Evolutionary conservation across 2,113 vertebrate genomes (phyloP), one percentile per base, ranked within the genome.

Genomic region (Fregata magnificens): DNA sequence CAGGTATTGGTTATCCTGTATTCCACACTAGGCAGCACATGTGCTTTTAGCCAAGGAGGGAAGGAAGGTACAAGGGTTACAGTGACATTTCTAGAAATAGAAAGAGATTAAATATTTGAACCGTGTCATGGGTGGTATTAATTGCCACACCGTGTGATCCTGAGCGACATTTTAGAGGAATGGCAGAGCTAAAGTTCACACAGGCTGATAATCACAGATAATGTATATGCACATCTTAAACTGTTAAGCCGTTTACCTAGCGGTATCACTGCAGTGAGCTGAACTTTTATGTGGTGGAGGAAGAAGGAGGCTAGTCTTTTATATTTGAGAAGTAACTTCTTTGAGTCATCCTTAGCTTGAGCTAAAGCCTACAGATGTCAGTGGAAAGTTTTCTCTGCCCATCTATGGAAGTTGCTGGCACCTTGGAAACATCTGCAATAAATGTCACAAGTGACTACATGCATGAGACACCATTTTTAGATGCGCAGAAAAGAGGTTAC

Each of bases 101-200:
- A 74, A 59, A 53, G 38, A 67, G 86, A 96, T 96, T 95, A 96
- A 95, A 93, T 40, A 63, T 77, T 38, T 18, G 81, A 77, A 93
- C 94, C 73, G 19, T 78, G 95, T 63, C 84, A 45, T 49, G 79
- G 91, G 81, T 98, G 97, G 91, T 97, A 97, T 91, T 78, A 70
- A 53, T 77, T 76, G 95, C 73, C 76, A 53, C 61, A 50, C 77
- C 97, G 88, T 71, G 77, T 96, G 97, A 97, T 91, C 29, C 82
- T 84, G 70, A 63, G 69, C 95, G 97, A 97, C 98, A 98, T 98
- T 97, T 98, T 88, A 93, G 93, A 95, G 91, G 72, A 96, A 96
- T 97, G 97, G 98, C 88, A 91, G 91, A 77, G 95, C 95, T 90
- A 16, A 95, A 72, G 93, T 91, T 95, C 86, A 83, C 31, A 29